phyloP scores from a whole-genome alignment of 2,113 vertebrate genomes.

The Hymenochirus boettgeri region DNA sequence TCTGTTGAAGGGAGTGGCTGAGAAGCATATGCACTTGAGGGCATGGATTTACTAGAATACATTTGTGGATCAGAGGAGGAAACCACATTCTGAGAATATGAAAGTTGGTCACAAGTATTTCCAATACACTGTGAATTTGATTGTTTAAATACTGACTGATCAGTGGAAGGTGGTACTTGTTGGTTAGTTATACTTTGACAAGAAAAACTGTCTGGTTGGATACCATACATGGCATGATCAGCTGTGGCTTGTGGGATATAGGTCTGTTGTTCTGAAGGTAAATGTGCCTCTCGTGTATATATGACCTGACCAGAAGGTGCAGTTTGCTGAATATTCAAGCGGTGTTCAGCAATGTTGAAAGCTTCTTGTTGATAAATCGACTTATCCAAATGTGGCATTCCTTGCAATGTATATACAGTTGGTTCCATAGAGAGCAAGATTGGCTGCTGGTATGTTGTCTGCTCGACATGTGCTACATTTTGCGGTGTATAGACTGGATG shows the following conservation, averaged over 20 bases:
- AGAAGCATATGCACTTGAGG: not conserved
- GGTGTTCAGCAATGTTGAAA: not conserved
- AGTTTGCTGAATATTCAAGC: not conserved
- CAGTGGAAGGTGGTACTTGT: not conserved
- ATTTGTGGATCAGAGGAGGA: slow-evolving; percentile 1
- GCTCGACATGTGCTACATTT: not conserved
- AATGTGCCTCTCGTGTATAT: not conserved
- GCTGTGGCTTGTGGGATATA: slow-evolving; percentile 11
- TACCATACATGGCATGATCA: not conserved
- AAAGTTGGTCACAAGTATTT: not conserved
- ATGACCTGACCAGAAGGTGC: not conserved
- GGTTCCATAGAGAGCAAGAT: not conserved
- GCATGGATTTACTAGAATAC: not conserved
- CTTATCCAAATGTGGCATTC: not conserved
- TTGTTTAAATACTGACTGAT: slow-evolving; percentile 9
- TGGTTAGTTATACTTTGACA: not conserved
- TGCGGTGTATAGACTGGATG: slow-evolving; percentile 3
- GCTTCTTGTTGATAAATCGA: not conserved
- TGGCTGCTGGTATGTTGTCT: not conserved
- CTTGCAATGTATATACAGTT: not conserved
- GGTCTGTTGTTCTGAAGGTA: not conserved
- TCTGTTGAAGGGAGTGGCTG: not conserved
- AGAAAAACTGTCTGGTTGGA: not conserved
- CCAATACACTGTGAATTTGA: not conserved
- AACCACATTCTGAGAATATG: not conserved